These are phyloP conservation scores for Grus americana DNA, from an alignment of 2,113 vertebrate genomes.

Conservation along the genomic window DNA sequence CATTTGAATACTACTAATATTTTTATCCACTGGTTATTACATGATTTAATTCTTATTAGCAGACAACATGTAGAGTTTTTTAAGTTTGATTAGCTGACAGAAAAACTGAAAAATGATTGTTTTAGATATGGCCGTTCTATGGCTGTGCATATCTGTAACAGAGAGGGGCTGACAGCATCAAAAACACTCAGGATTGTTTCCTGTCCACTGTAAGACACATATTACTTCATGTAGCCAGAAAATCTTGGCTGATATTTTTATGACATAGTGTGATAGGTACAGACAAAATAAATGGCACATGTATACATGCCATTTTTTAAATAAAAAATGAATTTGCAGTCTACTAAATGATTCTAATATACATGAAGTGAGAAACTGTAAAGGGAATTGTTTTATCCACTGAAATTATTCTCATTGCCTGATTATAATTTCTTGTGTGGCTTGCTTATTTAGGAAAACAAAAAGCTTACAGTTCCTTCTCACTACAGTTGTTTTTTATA, in stretches of 20 bases:
- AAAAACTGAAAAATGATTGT: background rate
- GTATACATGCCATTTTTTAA: background rate
- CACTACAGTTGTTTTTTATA: background rate
- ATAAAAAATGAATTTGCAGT: background rate
- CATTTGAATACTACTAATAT: background rate
- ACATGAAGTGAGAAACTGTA: background rate
- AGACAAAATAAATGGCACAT: background rate
- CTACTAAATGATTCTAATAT: background rate
- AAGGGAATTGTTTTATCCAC: background rate
- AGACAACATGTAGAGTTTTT: background rate
- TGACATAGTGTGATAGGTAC: background rate
- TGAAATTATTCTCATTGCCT: background rate
- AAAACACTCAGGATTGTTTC: background rate
- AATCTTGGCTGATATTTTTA: background rate
- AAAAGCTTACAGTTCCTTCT: background rate
- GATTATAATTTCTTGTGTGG: background rate
- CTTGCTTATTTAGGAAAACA: background rate
- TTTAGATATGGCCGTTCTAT: background rate
- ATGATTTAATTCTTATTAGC: background rate
- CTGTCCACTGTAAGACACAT: background rate
- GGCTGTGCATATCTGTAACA: background rate
- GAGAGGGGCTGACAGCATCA: background rate
- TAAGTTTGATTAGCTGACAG: background rate
- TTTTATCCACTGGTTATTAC: background rate
- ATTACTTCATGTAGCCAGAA: background rate